Evolutionary conservation across 2,113 vertebrate species (phyloP).

Genomic region (Notarius quadriscutis): DNA sequence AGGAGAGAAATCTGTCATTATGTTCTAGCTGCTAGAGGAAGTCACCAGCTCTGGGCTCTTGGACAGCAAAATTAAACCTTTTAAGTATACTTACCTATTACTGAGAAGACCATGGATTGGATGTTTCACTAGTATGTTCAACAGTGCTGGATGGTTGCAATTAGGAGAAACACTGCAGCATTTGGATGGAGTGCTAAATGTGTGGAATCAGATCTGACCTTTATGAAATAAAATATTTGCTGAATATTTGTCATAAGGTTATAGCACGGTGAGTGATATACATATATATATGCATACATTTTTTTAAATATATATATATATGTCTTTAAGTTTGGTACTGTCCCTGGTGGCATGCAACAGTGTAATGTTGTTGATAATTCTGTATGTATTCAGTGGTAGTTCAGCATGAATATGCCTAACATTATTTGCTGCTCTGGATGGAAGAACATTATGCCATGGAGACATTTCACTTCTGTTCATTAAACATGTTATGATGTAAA

Average conservation of each 20-base stretch:
- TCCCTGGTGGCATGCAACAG: neutral
- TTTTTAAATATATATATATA: neutral
- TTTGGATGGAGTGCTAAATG: slow-evolving; percentile 16
- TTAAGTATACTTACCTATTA: slow-evolving; percentile 6
- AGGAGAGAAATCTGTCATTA: slow-evolving; percentile 64
- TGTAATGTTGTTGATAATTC: neutral
- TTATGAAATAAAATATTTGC: slow-evolving; percentile 6
- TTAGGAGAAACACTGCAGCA: neutral
- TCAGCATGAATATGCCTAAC: neutral
- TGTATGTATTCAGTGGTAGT: neutral
- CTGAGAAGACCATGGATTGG: slow-evolving; percentile 22
- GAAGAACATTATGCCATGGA: neutral
- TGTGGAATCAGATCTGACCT: slow-evolving; percentile 31
- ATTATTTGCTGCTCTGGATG: neutral
- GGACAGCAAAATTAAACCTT: neutral
- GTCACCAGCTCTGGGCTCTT: slow-evolving; percentile 67
- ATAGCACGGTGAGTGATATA: slow-evolving; percentile 34
- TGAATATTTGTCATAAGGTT: neutral
- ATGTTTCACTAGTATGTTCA: slow-evolving; percentile 8
- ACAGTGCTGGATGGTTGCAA: slow-evolving; percentile 4
- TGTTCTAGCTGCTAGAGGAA: slow-evolving; percentile 70
- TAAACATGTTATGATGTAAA: neutral
- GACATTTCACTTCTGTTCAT: neutral
- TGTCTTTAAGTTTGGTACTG: neutral
- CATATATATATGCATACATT: too few species aligned